A percentile compares a stretch with the other conserved stretches of the same genome.
These are phyloP conservation scores for Lindbergichthys nudifrons DNA, from an alignment of 2,797 vertebrate species.

Conservation along the genomic window DNA sequence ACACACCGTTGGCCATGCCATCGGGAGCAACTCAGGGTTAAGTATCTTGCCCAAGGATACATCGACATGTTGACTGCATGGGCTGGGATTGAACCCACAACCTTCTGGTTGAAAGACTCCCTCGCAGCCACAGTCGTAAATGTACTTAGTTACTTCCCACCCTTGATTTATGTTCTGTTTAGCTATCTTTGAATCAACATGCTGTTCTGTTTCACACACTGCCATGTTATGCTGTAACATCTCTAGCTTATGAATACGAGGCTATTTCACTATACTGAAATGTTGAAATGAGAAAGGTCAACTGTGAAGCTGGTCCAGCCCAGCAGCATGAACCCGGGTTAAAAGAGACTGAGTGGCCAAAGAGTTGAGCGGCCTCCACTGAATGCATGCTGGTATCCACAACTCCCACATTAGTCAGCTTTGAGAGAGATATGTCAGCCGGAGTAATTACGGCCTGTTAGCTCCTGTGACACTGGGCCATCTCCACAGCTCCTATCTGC, in stretches of 20 bases:
- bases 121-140: too few relatives aligned
- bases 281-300: slow-evolving; percentile 56
- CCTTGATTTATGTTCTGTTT: not conserved
- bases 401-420: slow-evolving; percentile 65
- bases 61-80: too few relatives aligned
- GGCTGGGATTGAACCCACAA: too few relatives aligned
- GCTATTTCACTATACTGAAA: slow-evolving; percentile 48
- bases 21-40: too few relatives aligned
- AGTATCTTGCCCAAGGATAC: too few relatives aligned
- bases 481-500: slow-evolving; percentile 57
- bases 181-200: not conserved
- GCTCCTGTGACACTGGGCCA: slow-evolving; percentile 69
- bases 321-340: slow-evolving; percentile 43
- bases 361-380: slow-evolving; percentile 48
- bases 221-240: slow-evolving; percentile 21
- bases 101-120: too few relatives aligned
- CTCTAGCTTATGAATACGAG: slow-evolving; percentile 56
- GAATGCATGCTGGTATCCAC: slow-evolving; percentile 36
- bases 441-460: slow-evolving; percentile 77
- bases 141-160: not conserved
- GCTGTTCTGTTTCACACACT: slow-evolving; percentile 12
- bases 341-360: slow-evolving; percentile 47
- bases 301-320: slow-evolving; percentile 29
- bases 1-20: too few relatives aligned
- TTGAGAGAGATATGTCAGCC: slow-evolving; percentile 68